Conservation (phyloP, 2,113 vertebrate genomes). For the Xerus inauris region DNA sequence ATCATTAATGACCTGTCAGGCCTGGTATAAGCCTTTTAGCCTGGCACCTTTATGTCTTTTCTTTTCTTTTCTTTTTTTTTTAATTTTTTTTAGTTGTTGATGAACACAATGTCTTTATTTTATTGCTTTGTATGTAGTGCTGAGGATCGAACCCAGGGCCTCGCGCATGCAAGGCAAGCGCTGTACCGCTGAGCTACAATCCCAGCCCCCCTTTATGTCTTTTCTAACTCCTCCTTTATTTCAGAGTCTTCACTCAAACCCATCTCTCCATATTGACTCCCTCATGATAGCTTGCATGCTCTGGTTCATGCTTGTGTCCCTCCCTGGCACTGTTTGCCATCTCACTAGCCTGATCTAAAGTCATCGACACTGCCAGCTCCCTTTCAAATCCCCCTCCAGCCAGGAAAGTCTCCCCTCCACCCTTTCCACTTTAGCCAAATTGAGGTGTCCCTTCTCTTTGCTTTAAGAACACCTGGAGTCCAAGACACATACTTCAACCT, state of each 20-base stretch:
- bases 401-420: not conserved
- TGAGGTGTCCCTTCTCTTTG: not conserved
- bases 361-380: not conserved
- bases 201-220: not conserved
- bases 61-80: too few species aligned
- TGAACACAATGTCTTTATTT: too few species aligned
- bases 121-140: too few species aligned
- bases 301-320: not conserved
- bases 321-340: not conserved
- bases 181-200: too few species aligned
- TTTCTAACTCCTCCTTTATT: not conserved
- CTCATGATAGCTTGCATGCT: not conserved
- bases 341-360: not conserved
- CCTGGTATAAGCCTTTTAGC: not conserved
- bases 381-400: not conserved
- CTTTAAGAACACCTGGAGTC: not conserved
- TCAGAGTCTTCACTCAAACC: not conserved
- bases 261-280: not conserved
- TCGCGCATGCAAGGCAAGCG: too few species aligned
- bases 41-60: not conserved
- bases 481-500: not conserved
- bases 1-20: not conserved
- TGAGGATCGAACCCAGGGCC: too few species aligned
- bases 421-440: not conserved
- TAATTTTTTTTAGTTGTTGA: too few species aligned